Conservation (phyloP, 2,113 vertebrate genomes). For the Vanacampus margaritifer region DNA sequence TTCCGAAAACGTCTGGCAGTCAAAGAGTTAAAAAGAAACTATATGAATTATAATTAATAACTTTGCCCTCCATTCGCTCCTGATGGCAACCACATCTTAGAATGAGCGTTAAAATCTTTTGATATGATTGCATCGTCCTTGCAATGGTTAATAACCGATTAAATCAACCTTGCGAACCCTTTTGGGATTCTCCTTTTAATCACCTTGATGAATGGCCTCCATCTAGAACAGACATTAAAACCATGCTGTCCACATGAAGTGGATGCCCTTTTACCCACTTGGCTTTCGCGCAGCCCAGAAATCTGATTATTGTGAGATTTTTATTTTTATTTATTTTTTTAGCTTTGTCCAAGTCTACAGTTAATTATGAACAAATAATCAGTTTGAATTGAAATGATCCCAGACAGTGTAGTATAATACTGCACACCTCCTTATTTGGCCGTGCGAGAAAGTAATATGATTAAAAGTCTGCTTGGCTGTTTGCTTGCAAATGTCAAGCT, state of each 20-base stretch:
- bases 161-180: no score
- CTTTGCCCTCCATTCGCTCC: no score
- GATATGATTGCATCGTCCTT: no score
- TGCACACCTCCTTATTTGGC: not conserved
- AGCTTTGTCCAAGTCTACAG: not conserved
- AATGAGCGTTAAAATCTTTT: no score
- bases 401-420: not conserved
- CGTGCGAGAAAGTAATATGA: not conserved
- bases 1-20: no score
- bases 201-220: no score
- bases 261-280: not conserved
- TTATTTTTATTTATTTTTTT: not conserved
- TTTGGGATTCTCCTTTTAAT: no score
- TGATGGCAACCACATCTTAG: no score
- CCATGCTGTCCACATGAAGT: not conserved
- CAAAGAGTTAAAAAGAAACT: no score
- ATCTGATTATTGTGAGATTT: not conserved
- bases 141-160: no score
- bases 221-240: no score
- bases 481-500: slow-evolving; percentile 33
- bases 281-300: not conserved
- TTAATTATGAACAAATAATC: not conserved
- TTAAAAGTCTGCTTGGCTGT: slow-evolving; percentile 10
- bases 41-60: no score
- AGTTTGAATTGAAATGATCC: not conserved